Evolutionary conservation across 2,113 vertebrate species (phyloP), one percentile per base, ranked within the genome.

Genomic region (Nothocercus julius): DNA sequence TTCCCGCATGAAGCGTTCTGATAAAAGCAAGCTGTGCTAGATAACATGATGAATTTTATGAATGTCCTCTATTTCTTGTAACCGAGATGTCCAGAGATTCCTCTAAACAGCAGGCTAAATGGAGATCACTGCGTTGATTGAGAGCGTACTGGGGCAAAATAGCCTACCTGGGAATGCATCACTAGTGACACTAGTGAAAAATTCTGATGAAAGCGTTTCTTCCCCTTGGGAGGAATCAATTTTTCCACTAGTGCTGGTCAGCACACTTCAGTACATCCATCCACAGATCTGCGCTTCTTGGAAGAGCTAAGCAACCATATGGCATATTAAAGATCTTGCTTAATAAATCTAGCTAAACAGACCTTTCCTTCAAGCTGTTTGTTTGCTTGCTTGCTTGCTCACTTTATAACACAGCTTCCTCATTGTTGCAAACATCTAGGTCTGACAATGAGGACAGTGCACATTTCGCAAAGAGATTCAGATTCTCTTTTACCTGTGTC

Each of bases 301-400:
- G 82, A 92, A 91, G 32, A 94, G 34, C n/a, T 77, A 91, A 87
- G 54, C 45, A 3, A 10, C 84, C 92, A 95, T 93, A 94, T 80
- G 90, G 96, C 32, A 73, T 44, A 87, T 78, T 95, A 82, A 90
- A 97, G 90, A 92, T 83, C 45, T 90, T 87, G 36, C 36, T 95
- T 95, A 96, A 97, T 97, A 97, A 97, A 97, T 96, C 73, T 88
- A 82, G 75, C 63, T 96, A 97, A 97, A 51, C 69, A 96, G 95
- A 51, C 45, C 49, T 92, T 96, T 95, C 66, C 77, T 89, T 95
- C 90, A 94, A 97, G 78, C 53, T 80, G 7, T 38, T 62, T 42
- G 17, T n/a, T 47, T 24, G 9, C 11, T 64, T 72, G 44, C 34
- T 53, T 61, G 22, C 32, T 88, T 76, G 38, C n/a, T 96, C 92